Evolutionary conservation across 30 jellyfish, hydroid and myxozoan genomes (phyloP).

Genomic region (Aurelia sp.): DNA sequence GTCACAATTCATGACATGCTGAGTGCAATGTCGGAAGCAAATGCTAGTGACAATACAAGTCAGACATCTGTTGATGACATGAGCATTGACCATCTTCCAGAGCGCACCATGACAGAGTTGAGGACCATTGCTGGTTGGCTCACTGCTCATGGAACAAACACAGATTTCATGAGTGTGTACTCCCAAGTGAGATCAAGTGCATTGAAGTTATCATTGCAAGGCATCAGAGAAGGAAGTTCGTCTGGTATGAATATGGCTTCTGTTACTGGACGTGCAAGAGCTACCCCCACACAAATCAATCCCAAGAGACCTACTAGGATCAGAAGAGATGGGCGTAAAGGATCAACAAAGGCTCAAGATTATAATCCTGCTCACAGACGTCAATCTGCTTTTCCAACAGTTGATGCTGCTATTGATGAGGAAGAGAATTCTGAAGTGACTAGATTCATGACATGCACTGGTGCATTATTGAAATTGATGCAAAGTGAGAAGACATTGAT

Average conservation of each 20-base stretch:
- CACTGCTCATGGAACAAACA: slow-evolving; percentile 76
- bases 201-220: slow-evolving; percentile 85
- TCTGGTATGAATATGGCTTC: slow-evolving; percentile 32
- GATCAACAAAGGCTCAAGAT: slow-evolving; percentile 49
- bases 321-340: slow-evolving; percentile 61
- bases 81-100: slow-evolving; percentile 91
- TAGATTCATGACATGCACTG: slow-evolving; percentile 87
- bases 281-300: slow-evolving; percentile 48
- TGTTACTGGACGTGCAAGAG: slow-evolving; percentile 35
- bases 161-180: slow-evolving; percentile 96
- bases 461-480: slow-evolving; percentile 87
- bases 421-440: slow-evolving; percentile 88
- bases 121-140: slow-evolving; percentile 92
- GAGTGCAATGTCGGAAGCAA: slow-evolving; percentile 73
- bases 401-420: slow-evolving; percentile 65
- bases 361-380: slow-evolving; percentile 48
- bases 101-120: slow-evolving; percentile 87
- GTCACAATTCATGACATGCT: slow-evolving; percentile 87
- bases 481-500: slow-evolving; percentile 91
- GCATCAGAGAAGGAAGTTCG: slow-evolving; percentile 62
- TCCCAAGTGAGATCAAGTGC: slow-evolving; percentile 89
- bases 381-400: slow-evolving; percentile 52
- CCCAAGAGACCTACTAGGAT: slow-evolving; percentile 53
- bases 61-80: slow-evolving; percentile 78
- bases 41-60: slow-evolving; percentile 67